Evolutionary conservation across 2,888 invertebrate genomes (phyloP).

Genomic region (Oligia latruncula): DNA sequence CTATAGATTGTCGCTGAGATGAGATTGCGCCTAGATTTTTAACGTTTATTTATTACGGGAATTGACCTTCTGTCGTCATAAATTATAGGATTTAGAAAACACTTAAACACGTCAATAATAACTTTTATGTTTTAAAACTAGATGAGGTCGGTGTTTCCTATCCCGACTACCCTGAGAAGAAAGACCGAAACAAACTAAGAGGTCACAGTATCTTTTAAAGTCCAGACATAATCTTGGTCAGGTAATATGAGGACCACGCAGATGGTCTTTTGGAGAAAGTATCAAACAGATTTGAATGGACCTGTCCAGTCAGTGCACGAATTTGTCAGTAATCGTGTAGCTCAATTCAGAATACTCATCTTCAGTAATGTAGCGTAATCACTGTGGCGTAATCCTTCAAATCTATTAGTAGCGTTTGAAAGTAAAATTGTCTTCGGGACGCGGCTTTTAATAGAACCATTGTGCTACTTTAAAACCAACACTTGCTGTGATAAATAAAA

Average conservation of each 20-base stretch:
- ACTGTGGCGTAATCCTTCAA: constrained; percentile 36
- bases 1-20: too few species aligned
- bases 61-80: background rate
- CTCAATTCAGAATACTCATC: background rate
- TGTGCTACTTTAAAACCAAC: constrained; percentile 31
- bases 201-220: background rate
- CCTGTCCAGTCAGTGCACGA: background rate
- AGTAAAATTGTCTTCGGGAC: constrained; percentile 29
- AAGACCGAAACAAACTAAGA: background rate
- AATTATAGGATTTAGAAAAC: background rate
- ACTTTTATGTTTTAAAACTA: background rate
- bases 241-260: background rate
- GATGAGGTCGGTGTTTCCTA: too few species aligned
- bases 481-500: constrained; percentile 11
- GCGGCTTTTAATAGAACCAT: constrained; percentile 40
- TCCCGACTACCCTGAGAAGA: background rate
- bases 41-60: too few species aligned
- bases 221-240: background rate
- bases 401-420: constrained; percentile 30
- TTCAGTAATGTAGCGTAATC: background rate
- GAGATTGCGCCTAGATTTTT: too few species aligned
- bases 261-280: background rate
- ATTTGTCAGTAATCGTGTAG: background rate
- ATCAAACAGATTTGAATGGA: background rate
- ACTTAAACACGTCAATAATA: background rate